phyloP scores from a whole-genome alignment of 2,888 invertebrate species.

The Aspidiotus rigidus region DNA sequence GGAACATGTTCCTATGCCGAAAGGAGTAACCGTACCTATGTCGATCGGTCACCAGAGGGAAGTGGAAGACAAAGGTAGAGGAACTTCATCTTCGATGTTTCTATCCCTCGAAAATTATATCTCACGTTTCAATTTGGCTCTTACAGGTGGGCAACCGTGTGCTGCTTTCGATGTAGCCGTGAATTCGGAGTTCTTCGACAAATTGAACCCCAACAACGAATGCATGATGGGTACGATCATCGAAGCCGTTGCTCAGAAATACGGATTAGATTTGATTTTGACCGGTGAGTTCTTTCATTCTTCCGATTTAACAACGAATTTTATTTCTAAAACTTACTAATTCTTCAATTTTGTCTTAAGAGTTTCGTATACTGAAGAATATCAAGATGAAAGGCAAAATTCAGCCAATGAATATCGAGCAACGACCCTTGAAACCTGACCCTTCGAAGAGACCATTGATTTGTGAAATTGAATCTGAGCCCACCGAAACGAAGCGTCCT shows the following conservation, averaged over 20 bases:
- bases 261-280: constrained; percentile 55
- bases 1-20: constrained; percentile 62
- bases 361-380: constrained; percentile 9
- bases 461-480: constrained; percentile 7
- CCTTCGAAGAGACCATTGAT: constrained; percentile 17
- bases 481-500: constrained; percentile 11
- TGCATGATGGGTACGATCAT: constrained; percentile 72
- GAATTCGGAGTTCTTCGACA: constrained; percentile 61
- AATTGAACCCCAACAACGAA: constrained; percentile 62
- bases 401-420: constrained; percentile 24
- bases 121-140: constrained; percentile 40
- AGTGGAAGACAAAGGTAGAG: constrained; percentile 62
- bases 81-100: background rate
- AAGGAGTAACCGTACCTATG: constrained; percentile 73
- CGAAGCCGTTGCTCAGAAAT: constrained; percentile 71
- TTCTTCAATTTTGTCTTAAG: background rate
- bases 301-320: background rate
- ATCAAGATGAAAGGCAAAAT: constrained; percentile 23
- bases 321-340: background rate
- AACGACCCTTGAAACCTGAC: constrained; percentile 16
- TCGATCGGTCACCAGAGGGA: constrained; percentile 74
- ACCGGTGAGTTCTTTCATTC: constrained; percentile 2
- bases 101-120: background rate
- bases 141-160: constrained; percentile 55
- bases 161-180: constrained; percentile 76